Conservation (phyloP, 2,113 vertebrate genomes). For the Pipa parva region DNA sequence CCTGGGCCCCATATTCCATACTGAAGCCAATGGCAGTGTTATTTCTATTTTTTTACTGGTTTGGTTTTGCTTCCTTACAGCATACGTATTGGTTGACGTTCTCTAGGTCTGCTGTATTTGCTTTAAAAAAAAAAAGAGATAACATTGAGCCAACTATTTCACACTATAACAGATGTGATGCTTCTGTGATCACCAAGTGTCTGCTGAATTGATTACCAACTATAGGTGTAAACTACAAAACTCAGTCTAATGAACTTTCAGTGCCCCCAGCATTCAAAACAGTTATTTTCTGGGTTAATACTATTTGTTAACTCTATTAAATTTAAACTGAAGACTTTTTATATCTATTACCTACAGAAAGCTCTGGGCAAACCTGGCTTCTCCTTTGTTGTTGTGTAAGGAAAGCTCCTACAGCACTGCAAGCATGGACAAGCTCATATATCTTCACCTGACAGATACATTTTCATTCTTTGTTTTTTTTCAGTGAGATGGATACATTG, state of each 20-base stretch:
- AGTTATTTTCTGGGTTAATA: slow-evolving; percentile 29
- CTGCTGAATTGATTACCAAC: slow-evolving; percentile 2
- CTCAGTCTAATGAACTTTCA: slow-evolving; percentile 27
- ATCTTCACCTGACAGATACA: slow-evolving; percentile 32
- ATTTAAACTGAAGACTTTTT: slow-evolving; percentile 25
- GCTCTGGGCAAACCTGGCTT: slow-evolving; percentile 34
- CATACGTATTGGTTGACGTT: too few species aligned
- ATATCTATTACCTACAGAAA: slow-evolving; percentile 17
- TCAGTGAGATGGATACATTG: slow-evolving; percentile 29
- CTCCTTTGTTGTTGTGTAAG: slow-evolving; percentile 31
- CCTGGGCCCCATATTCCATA: too few species aligned
- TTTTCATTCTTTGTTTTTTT: slow-evolving; percentile 28
- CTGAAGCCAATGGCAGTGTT: too few species aligned
- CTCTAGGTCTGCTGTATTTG: too few species aligned
- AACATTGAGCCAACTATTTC: background rate
- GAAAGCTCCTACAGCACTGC: slow-evolving; percentile 37
- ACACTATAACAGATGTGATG: too few species aligned
- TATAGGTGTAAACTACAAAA: slow-evolving; percentile 21
- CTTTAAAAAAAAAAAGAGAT: too few species aligned
- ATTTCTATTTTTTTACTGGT: too few species aligned
- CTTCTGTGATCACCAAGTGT: slow-evolving; percentile 16
- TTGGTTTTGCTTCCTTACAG: too few species aligned
- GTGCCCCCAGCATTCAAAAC: slow-evolving; percentile 20
- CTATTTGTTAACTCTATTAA: slow-evolving; percentile 30
- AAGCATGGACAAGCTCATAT: slow-evolving; percentile 36